These are phyloP conservation scores for Gisinianus flammeolus DNA, from an alignment of 2,888 invertebrate genomes.

Conservation along the genomic window DNA sequence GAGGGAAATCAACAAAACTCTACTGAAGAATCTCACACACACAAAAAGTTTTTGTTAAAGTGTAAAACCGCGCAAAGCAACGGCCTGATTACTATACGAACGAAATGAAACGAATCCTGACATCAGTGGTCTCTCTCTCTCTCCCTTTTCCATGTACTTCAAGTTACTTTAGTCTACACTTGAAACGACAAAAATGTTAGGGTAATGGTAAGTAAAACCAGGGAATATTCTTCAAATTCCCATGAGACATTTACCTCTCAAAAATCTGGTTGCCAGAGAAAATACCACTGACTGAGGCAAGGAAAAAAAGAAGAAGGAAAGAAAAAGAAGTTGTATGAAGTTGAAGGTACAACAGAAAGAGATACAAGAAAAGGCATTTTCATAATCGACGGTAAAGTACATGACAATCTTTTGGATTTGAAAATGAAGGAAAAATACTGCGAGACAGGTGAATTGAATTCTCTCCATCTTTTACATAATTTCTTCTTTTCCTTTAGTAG, in stretches of 20 bases:
- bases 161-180: not conserved
- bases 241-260: no score
- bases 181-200: no score
- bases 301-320: no score
- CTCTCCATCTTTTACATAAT: not conserved
- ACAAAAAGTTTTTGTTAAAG: slow-evolving; percentile 15
- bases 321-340: no score
- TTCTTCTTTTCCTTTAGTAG: not conserved
- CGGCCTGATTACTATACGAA: slow-evolving; percentile 25
- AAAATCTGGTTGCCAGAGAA: no score
- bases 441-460: not conserved
- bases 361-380: no score
- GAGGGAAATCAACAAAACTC: not conserved
- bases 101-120: slow-evolving; percentile 28
- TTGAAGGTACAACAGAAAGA: no score
- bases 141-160: not conserved
- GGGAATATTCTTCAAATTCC: no score
- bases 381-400: not conserved
- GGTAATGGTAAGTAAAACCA: no score
- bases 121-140: slow-evolving; percentile 18
- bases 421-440: not conserved
- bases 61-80: slow-evolving; percentile 33
- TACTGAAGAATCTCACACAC: not conserved
- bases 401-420: not conserved
- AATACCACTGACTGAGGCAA: no score